Base-by-base conservation (phyloP, 2,797 vertebrate genomes). In the Pachyuromys duprasi region DNA sequence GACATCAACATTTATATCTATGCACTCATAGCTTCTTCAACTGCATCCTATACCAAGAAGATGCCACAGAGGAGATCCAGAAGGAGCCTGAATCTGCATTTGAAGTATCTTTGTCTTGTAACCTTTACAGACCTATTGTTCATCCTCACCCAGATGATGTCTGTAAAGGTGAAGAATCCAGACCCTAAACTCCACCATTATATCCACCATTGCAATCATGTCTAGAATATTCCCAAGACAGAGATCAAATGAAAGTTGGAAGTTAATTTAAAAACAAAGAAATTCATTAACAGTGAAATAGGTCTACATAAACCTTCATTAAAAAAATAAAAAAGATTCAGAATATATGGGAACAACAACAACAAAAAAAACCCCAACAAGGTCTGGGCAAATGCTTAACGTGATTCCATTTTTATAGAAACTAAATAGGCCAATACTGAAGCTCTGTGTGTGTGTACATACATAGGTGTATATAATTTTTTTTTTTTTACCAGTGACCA, bases 1-100 rank as follows among this genome's bases (percentile, higher is more conserved):
- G 74, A 96, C 60, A 63, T 94, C 69, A 97, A 11, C 93, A 80
- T 92, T 95, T 96, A 95, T 94, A 82, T 93, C 76, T 92, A 82
- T 91, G 86, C 57, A 45, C 8, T 90, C 31, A 67, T 24, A 95
- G 67, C 12, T 36, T 93, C 57, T 90, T 36, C n/a, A 89, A 65
- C 1, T 60, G 53, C 57, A 62, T 81, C 36, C 53, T 90, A 79
- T 86, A 83, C 5, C 79, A 57, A 62, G 36, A 88, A 90, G 67
- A 36, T 75, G 24, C 49, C 14, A 79, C 39, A 42, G 78, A 28
- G 20, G 49, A 90, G 69, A 92, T 92, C 62, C 39, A 81, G 42
- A 91, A 78, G 92, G 2, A 55, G 3, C 84, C 57, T 96, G 89
- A 80, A 36, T 36, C 69, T 26, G 63, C 33, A 7, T 67, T 24